Percentiles rank a stretch among this genome's conserved stretches.
Evolutionary conservation across 92 coral and sea anemone species (phyloP).

Genomic region (Actinernus sp.): DNA sequence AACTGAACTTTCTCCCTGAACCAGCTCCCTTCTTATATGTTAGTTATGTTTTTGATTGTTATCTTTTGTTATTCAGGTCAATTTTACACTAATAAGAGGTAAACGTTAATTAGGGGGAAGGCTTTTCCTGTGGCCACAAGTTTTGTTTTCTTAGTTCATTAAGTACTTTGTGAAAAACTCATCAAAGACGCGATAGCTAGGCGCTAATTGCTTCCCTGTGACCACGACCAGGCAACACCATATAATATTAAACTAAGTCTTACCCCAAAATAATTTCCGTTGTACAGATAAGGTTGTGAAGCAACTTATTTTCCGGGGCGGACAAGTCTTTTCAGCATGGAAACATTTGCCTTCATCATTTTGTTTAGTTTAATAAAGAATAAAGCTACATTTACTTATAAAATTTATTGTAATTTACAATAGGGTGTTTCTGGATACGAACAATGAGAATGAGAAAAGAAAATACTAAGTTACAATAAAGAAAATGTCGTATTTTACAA

Average conservation of each 20-base stretch:
- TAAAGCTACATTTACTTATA: constrained; percentile 42
- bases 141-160: constrained; percentile 68
- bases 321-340: constrained; percentile 15
- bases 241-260: no score
- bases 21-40: no score
- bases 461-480: background rate
- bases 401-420: no score
- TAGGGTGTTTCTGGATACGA: no score
- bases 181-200: background rate
- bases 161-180: constrained; percentile 53
- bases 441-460: background rate
- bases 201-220: constrained; percentile 32
- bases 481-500: background rate
- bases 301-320: constrained; percentile 43
- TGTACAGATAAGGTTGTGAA: background rate
- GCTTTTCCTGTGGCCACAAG: constrained; percentile 40
- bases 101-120: constrained; percentile 80
- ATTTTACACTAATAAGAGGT: constrained; percentile 19
- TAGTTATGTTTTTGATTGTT: background rate
- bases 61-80: background rate
- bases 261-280: no score
- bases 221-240: no score
- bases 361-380: constrained; percentile 43
- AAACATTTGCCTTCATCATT: constrained; percentile 36
- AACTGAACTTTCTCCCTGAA: no score